Evolutionary conservation across 35 echinoderm and acorn worm species (phyloP).

Genomic region (Strongylocentrotus purpuratus): DNA sequence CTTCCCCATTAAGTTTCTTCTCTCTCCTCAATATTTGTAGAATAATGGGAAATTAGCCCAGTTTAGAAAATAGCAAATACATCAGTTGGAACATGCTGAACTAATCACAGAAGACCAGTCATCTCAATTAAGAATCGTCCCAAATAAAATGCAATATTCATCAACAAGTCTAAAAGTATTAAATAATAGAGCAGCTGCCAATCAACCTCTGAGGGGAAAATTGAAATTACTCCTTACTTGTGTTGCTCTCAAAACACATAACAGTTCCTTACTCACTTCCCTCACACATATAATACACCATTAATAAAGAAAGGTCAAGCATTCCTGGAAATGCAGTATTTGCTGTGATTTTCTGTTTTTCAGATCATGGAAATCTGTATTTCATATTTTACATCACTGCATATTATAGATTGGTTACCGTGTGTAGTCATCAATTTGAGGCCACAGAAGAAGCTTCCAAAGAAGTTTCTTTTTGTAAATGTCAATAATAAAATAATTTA

Average conservation of each 20-base stretch:
- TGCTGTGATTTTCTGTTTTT: neutral
- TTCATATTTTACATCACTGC: too few relatives aligned
- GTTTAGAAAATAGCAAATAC: neutral
- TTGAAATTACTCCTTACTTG: neutral
- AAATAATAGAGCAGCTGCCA: neutral
- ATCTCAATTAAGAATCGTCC: neutral
- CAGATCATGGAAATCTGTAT: neutral
- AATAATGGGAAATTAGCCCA: neutral
- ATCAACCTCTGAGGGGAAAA: neutral
- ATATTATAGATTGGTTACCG: too few relatives aligned
- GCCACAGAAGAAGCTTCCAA: too few relatives aligned
- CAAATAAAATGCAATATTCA: too few relatives aligned
- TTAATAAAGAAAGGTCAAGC: neutral
- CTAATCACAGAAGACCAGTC: neutral
- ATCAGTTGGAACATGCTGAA: neutral
- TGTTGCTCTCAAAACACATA: too few relatives aligned
- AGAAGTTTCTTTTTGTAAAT: neutral
- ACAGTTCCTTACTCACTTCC: neutral
- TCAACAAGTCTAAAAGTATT: neutral
- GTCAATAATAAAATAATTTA: neutral
- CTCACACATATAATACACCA: neutral
- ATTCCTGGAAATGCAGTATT: neutral
- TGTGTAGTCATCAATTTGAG: too few relatives aligned
- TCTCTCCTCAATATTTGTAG: neutral
- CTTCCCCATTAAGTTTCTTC: neutral